These are phyloP conservation scores for Heliconius erato DNA, from an alignment of 2,888 invertebrate genomes.

Conservation along the genomic window DNA sequence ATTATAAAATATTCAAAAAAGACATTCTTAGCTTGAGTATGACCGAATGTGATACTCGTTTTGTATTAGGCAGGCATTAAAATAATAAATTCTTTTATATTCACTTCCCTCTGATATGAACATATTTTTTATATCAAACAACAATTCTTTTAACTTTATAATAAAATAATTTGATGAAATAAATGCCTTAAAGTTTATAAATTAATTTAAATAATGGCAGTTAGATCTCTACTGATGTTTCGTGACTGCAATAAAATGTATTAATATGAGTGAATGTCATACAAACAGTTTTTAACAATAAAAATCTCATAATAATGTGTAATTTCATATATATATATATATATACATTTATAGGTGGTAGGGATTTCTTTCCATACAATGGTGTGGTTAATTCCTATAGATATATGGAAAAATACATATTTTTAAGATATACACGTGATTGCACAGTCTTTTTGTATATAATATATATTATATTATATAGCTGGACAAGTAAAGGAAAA, in stretches of 20 bases:
- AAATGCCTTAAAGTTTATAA: too few relatives aligned
- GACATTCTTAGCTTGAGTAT: too few relatives aligned
- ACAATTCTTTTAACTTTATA: too few relatives aligned
- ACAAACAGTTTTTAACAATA: not conserved
- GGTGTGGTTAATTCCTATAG: conserved; percentile 14
- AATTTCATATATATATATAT: conserved; percentile 18
- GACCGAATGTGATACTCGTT: too few relatives aligned
- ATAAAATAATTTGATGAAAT: too few relatives aligned
- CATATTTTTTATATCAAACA: too few relatives aligned
- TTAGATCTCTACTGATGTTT: not conserved
- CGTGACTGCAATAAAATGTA: not conserved
- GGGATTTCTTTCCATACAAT: conserved; percentile 8
- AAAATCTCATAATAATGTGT: not conserved
- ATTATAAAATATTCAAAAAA: too few relatives aligned
- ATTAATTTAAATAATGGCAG: too few relatives aligned
- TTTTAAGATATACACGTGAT: conserved; percentile 7
- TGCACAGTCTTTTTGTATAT: not conserved
- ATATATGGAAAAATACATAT: not conserved
- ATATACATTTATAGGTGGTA: not conserved
- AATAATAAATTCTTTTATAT: too few relatives aligned
- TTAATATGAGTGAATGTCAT: conserved; percentile 5
- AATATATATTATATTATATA: not conserved
- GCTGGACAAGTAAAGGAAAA: too few relatives aligned
- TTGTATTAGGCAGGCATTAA: too few relatives aligned
- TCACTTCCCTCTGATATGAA: too few relatives aligned